These are phyloP conservation scores for Sesia apiformis DNA, from an alignment of 2,888 invertebrate species.

Conservation along the genomic window DNA sequence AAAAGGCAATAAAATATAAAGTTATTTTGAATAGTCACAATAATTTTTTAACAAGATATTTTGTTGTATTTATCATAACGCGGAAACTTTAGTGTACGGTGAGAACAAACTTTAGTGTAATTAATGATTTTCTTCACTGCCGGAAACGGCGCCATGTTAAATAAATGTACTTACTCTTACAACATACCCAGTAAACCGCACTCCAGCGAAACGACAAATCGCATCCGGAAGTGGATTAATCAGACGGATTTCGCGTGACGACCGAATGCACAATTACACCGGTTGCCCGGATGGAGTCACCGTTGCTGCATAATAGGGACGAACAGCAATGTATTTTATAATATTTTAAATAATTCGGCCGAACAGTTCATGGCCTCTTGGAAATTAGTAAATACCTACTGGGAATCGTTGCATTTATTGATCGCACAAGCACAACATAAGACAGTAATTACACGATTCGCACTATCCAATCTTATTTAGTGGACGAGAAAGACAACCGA, in stretches of 20 bases:
- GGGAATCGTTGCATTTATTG: too few relatives aligned
- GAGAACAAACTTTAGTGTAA: background rate
- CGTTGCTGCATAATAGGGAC: background rate
- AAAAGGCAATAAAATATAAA: too few relatives aligned
- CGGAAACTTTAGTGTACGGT: background rate
- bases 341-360: too few relatives aligned
- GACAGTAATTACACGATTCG: too few relatives aligned
- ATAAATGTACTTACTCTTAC: background rate
- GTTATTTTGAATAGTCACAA: too few relatives aligned
- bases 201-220: conserved; percentile 10
- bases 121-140: background rate
- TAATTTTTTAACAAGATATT: too few relatives aligned
- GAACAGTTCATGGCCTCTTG: too few relatives aligned
- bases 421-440: too few relatives aligned
- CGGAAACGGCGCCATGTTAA: background rate
- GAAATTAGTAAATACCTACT: too few relatives aligned
- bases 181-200: background rate
- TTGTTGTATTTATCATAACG: background rate
- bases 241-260: conserved; percentile 9
- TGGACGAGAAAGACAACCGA: too few relatives aligned
- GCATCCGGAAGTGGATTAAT: conserved; percentile 19
- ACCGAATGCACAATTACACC: conserved; percentile 8
- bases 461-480: too few relatives aligned
- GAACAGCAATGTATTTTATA: too few relatives aligned
- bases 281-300: background rate